These are phyloP conservation scores for Cheilosia grossa DNA, from an alignment of 2,888 invertebrate genomes.

Conservation along the genomic window DNA sequence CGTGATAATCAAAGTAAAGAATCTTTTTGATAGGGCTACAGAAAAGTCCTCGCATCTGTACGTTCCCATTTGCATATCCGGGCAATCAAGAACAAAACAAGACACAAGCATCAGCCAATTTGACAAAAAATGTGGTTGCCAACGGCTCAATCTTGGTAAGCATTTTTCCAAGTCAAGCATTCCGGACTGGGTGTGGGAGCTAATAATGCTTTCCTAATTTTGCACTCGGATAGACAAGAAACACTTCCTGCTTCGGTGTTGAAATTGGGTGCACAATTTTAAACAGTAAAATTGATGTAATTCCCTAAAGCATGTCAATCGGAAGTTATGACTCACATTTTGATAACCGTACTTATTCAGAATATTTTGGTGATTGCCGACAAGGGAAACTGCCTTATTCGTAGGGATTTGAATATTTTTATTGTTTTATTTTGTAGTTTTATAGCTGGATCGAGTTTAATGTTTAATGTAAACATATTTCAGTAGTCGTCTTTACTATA, in stretches of 20 bases:
- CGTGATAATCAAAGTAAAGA: no score
- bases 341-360: constrained; percentile 7
- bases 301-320: constrained; percentile 22
- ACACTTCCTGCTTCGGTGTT: not conserved
- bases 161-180: constrained; percentile 19
- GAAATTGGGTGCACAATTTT: constrained; percentile 10
- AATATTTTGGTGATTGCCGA: constrained; percentile 17
- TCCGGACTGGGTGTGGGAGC: not conserved
- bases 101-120: not conserved
- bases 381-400: not conserved
- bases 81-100: not conserved
- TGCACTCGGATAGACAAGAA: constrained; percentile 14
- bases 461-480: no score
- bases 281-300: constrained; percentile 18
- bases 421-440: not conserved
- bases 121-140: constrained; percentile 12
- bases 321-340: constrained; percentile 39
- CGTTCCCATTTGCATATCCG: no score
- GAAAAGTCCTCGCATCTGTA: no score
- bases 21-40: no score
- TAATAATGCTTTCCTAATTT: constrained; percentile 21
- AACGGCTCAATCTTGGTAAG: constrained; percentile 4
- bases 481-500: no score
- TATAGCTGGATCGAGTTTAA: not conserved
- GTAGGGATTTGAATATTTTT: not conserved